A percentile compares a stretch with the other conserved stretches of the same genome.
Evolutionary conservation across 2,888 invertebrate species (phyloP).

Genomic region (Caenorhabditis virilis): DNA sequence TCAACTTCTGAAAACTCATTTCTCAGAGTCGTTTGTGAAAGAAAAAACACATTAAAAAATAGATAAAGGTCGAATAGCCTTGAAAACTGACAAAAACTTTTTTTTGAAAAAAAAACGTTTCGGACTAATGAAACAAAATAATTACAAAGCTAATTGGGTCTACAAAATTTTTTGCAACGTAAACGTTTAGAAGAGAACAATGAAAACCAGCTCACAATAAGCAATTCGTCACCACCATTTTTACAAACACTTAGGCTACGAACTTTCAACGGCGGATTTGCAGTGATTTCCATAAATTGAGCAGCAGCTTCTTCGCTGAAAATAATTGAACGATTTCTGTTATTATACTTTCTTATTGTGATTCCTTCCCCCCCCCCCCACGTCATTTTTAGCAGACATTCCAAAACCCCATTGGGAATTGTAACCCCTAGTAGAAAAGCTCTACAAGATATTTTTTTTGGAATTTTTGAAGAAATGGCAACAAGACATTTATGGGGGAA

Average conservation of each 20-base stretch:
- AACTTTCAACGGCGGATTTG: conserved; percentile 45
- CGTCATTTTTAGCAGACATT: too few species aligned
- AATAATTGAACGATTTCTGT: too few species aligned
- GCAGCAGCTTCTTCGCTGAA: conserved; percentile 52
- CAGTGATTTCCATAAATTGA: conserved; percentile 46
- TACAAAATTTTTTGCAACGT: too few species aligned
- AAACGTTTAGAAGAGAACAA: too few species aligned
- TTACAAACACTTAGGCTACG: conserved; percentile 39
- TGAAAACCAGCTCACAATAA: conserved; percentile 33
- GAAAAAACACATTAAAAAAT: conserved; percentile 5
- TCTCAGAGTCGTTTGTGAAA: background rate
- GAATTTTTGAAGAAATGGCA: too few species aligned
- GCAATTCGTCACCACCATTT: conserved; percentile 35
- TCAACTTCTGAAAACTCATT: too few species aligned
- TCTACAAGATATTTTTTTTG: too few species aligned
- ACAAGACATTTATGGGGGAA: too few species aligned
- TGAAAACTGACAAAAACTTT: background rate
- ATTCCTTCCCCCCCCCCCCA: too few species aligned
- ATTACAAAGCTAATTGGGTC: conserved; percentile 10
- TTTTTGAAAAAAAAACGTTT: conserved; percentile 3
- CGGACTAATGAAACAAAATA: background rate
- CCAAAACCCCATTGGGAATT: too few species aligned
- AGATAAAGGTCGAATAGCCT: background rate
- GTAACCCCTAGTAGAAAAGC: too few species aligned
- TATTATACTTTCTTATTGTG: too few species aligned